Base-by-base conservation (phyloP, 2,888 invertebrate genomes). In the Lypha dubia region DNA sequence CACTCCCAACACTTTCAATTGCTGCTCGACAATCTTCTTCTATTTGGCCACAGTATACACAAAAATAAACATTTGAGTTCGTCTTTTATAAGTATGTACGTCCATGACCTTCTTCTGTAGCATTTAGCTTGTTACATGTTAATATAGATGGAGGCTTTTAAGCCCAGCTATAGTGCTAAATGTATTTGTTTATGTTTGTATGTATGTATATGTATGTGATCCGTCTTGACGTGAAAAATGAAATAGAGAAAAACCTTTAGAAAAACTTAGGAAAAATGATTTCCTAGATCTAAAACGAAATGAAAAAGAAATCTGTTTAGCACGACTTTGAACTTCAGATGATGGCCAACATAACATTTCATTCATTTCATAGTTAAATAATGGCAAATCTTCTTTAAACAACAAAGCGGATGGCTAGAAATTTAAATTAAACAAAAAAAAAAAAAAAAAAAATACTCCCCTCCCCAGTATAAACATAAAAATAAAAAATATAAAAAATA, bases 311-410 rank as follows among this genome's bases (percentile, higher is more conserved):
- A 87, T 85, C 79, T 85, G 62, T 83, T 81, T 79, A 79, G 86
- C 86, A 87, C 87, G 87, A 87, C 86, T 87, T 87, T 87, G 87
- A 87, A 87, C 87, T 87, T 86, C 77, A 74, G 60, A 41, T 77
- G 80, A 77, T 81, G 81, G 84, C 80, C 68, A 77, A 76, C 79
- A 83, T 41, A 79, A 79, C 73, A 83, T 79, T 70, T 79, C 41
- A 63, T 76, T 74, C 56, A 32, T 62, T 62, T 73, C 24, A 35
- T 20, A 49, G n/a, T 56, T 35, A 62, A 63, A 79, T n/a, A n/a
- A n/a, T 51, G 49, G 20, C 35, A 79, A 79, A 75, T 4, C 63
- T 62, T 74, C 63, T 49, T 76, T 81, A 49, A 65, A 28, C 60
- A 74, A 67, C 28, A 74, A 58, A 58, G 46, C 67, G 58, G 51